phyloP scores from a whole-genome alignment of 2,797 vertebrate genomes.

The Microtus obscurus region DNA sequence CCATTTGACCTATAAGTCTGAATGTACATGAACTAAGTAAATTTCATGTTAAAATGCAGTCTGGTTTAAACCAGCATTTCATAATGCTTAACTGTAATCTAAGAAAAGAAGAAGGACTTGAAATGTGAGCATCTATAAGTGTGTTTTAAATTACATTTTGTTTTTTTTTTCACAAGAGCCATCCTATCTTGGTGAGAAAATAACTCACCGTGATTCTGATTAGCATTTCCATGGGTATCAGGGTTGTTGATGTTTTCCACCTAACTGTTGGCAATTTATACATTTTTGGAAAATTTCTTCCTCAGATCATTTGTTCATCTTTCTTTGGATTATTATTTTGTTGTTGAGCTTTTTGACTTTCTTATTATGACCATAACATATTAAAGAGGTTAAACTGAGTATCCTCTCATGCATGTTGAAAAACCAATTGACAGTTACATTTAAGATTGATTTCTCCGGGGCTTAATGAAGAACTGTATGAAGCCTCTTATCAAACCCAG shows the following conservation, averaged over 20 bases:
- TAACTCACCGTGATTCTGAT: background rate
- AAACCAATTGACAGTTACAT: slow-evolving; percentile 51
- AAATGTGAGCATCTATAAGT: slow-evolving; percentile 2
- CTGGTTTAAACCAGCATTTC: slow-evolving; percentile 2
- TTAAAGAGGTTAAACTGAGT: slow-evolving; percentile 55
- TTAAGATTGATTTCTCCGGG: background rate
- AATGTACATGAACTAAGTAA: slow-evolving; percentile 40
- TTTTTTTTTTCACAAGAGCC: background rate
- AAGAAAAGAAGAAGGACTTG: slow-evolving; percentile 11
- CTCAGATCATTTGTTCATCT: background rate
- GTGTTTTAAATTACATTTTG: background rate
- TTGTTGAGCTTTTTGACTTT: background rate
- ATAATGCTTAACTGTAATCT: slow-evolving; percentile 21
- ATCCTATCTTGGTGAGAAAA: background rate
- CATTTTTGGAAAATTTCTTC: background rate
- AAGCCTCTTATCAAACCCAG: slow-evolving; percentile 28
- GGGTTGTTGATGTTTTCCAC: background rate
- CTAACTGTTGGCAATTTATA: background rate
- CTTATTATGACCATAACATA: background rate
- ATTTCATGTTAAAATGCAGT: slow-evolving; percentile 44
- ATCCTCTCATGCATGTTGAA: slow-evolving; percentile 11
- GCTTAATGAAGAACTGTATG: slow-evolving; percentile 21
- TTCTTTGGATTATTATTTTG: background rate
- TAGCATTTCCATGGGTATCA: background rate
- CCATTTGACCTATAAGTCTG: background rate